A percentile compares a stretch with the other conserved stretches of the same genome.
phyloP scores from a whole-genome alignment of 2,797 vertebrate species.

The Melopsittacus undulatus region DNA sequence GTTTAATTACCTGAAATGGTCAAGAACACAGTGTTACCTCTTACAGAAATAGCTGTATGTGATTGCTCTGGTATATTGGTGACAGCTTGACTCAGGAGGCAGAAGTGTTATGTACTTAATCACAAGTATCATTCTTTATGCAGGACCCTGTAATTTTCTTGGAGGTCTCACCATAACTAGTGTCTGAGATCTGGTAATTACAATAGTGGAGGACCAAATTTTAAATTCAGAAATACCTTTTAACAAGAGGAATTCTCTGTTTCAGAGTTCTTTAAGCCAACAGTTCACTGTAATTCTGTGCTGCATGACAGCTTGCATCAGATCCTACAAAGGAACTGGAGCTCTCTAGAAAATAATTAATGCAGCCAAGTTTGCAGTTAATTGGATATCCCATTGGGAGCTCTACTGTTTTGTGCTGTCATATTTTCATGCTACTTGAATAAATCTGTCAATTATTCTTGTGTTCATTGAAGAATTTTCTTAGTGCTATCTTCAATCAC shows the following conservation, averaged over 20 bases:
- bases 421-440: slow-evolving; percentile 29
- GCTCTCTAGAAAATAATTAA: slow-evolving; percentile 31
- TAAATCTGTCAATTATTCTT: slow-evolving; percentile 38
- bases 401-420: background rate
- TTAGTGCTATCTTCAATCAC: background rate
- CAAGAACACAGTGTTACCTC: background rate
- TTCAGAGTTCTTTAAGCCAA: background rate
- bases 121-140: background rate
- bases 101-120: background rate
- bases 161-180: background rate
- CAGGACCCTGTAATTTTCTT: background rate
- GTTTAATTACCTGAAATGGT: background rate
- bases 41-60: background rate
- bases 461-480: slow-evolving; percentile 10
- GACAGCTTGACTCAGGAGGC: background rate
- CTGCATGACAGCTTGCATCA: background rate
- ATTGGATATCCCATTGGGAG: background rate
- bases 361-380: slow-evolving; percentile 17
- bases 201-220: background rate
- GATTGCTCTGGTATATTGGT: background rate
- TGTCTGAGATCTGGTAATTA: background rate
- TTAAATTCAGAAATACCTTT: slow-evolving; percentile 19
- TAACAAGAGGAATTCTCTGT: background rate
- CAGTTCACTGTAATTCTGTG: background rate
- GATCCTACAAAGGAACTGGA: background rate